Percentiles rank a stretch among this genome's conserved stretches.
phyloP scores from a whole-genome alignment of 2,113 vertebrate genomes.

The Muntiacus muntjak region DNA sequence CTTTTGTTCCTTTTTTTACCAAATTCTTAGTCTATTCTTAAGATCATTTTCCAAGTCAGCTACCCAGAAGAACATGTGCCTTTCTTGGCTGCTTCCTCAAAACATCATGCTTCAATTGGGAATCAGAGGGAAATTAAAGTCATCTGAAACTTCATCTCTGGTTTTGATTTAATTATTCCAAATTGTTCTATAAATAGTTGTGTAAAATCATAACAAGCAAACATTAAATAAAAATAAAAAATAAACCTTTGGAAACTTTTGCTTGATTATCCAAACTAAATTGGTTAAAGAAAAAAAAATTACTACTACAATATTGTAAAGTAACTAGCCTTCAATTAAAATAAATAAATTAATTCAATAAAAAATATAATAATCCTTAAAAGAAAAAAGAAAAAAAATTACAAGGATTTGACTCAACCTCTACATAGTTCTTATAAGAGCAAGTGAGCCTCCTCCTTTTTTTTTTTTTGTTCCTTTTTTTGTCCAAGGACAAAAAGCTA shows the following conservation, averaged over 20 bases:
- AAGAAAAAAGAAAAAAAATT: background rate
- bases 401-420: background rate
- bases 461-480: background rate
- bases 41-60: background rate
- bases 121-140: constrained; percentile 2
- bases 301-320: background rate
- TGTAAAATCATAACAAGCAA: constrained; percentile 13
- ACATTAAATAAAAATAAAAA: background rate
- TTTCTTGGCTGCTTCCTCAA: background rate
- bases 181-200: constrained; percentile 28
- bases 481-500: background rate
- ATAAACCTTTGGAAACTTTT: background rate
- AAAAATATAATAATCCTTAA: background rate
- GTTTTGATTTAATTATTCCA: constrained; percentile 34
- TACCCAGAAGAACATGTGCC: background rate
- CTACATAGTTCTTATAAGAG: background rate
- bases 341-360: background rate
- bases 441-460: background rate
- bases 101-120: constrained; percentile 6
- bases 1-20: background rate
- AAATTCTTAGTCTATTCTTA: background rate
- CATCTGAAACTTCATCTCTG: background rate
- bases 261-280: background rate
- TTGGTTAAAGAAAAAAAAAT: background rate
- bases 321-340: background rate